Percentiles rank a stretch among this genome's conserved stretches.
phyloP scores from a whole-genome alignment of 2,113 vertebrate genomes.

The Mola mola region DNA sequence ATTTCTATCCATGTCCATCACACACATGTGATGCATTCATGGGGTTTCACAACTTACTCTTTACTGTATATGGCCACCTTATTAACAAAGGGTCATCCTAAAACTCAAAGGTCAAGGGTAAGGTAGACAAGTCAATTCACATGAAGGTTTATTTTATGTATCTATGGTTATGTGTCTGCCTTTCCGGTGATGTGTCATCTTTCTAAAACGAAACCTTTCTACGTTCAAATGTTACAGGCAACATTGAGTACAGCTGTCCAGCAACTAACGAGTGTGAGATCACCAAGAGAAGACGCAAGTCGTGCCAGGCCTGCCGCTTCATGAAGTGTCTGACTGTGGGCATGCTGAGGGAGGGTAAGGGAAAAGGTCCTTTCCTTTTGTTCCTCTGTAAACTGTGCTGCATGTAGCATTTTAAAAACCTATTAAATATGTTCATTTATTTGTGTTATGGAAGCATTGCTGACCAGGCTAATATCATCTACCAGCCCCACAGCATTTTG shows the following conservation, averaged over 20 bases:
- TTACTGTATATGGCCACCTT: background rate
- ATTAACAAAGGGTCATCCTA: no score
- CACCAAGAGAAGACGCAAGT: constrained; percentile 99
- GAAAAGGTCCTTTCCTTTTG: constrained; percentile 74
- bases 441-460: no score
- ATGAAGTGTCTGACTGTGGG: constrained; percentile 99
- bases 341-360: constrained; percentile 99
- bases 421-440: no score
- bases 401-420: constrained; percentile 54
- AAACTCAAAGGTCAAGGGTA: no score
- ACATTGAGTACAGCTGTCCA: constrained; percentile 99
- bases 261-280: constrained; percentile 99
- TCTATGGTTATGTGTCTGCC: background rate
- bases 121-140: background rate
- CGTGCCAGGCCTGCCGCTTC: constrained; percentile 99
- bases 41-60: background rate
- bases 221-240: constrained; percentile 84
- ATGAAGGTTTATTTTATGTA: background rate
- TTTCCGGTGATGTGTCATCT: constrained; percentile 27
- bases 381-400: constrained; percentile 61
- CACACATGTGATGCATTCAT: background rate
- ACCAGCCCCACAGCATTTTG: no score
- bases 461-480: no score
- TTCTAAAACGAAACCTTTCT: constrained; percentile 42
- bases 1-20: background rate